Percentiles rank a stretch among this genome's conserved stretches.
Evolutionary conservation across 1,140 invertebrate genomes (phyloP).

Genomic region (Coenobita brevimanus): DNA sequence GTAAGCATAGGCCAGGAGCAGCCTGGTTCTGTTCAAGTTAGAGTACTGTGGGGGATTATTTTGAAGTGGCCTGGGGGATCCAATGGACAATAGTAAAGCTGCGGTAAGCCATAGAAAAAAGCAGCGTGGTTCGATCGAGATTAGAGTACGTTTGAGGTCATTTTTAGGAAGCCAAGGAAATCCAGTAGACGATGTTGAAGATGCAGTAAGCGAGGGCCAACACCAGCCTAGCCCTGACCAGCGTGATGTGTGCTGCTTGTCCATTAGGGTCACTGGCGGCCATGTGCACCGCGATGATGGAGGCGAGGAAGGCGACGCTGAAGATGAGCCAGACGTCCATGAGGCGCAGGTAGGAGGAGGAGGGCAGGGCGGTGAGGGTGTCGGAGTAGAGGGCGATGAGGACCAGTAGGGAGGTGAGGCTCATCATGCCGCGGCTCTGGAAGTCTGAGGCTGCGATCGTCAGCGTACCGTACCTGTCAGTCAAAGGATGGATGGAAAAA

Average conservation of each 20-base stretch:
- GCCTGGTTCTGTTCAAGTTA: neutral
- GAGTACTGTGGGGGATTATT: too few species aligned
- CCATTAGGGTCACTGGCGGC: neutral
- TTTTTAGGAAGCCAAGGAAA: neutral
- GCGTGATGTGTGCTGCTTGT: neutral
- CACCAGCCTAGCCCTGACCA: neutral
- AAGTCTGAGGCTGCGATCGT: neutral
- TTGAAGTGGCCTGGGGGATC: neutral
- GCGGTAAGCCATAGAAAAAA: neutral
- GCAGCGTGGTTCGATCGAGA: too few species aligned
- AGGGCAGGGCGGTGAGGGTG: conserved; percentile 24
- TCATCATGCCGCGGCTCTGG: conserved; percentile 34
- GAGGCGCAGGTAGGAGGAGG: conserved; percentile 19
- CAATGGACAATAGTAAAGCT: neutral
- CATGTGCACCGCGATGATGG: conserved; percentile 33
- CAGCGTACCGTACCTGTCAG: conserved; percentile 18
- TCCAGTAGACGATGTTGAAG: conserved; percentile 10
- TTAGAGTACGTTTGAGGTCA: too few species aligned
- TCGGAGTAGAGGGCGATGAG: conserved; percentile 35
- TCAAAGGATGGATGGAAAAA: neutral
- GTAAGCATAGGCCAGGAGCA: neutral
- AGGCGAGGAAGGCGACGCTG: conserved; percentile 11
- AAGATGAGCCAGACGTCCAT: conserved; percentile 37
- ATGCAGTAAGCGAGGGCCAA: neutral
- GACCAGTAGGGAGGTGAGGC: conserved; percentile 15